Percentiles rank a stretch among this genome's conserved stretches.
These are phyloP conservation scores for Dynastes maya DNA, from an alignment of 2,888 invertebrate genomes.

Conservation along the genomic window DNA sequence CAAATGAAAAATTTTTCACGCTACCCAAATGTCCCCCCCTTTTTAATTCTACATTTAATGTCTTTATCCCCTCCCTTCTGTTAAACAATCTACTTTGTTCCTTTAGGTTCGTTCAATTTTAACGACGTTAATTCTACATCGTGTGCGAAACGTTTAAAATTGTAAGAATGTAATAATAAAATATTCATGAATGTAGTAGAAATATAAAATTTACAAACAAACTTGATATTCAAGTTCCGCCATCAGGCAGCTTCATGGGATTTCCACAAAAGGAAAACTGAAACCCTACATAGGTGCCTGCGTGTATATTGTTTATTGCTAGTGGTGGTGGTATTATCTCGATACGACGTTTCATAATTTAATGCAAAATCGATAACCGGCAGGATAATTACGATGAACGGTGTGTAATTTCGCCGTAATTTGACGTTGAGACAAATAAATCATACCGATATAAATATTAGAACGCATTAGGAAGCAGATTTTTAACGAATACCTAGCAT, in stretches of 20 bases:
- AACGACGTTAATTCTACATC: too few species aligned
- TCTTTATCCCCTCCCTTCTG: too few species aligned
- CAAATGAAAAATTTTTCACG: too few species aligned
- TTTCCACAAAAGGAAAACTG: slow-evolving; percentile 24
- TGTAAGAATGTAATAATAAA: slow-evolving; percentile 1
- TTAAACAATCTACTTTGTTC: too few species aligned
- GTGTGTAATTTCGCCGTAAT: slow-evolving; percentile 37
- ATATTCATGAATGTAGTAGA: not conserved
- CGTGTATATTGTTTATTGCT: slow-evolving; percentile 26
- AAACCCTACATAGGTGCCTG: not conserved
- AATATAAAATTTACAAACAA: not conserved
- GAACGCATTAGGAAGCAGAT: slow-evolving; percentile 35
- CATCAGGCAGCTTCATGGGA: slow-evolving; percentile 4
- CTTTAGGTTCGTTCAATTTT: too few species aligned
- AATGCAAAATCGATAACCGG: slow-evolving; percentile 40
- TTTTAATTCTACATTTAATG: too few species aligned
- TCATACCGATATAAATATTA: slow-evolving; percentile 30
- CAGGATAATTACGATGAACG: slow-evolving; percentile 35
- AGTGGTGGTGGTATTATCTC: slow-evolving; percentile 32
- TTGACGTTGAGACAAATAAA: slow-evolving; percentile 42
- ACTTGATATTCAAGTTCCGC: slow-evolving; percentile 6
- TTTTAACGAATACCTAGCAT: slow-evolving; percentile 27
- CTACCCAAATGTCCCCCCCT: too few species aligned
- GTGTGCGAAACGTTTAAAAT: too few species aligned
- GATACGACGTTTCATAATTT: slow-evolving; percentile 33